A percentile compares a stretch with the other conserved stretches of the same genome.
Conservation (phyloP, 2,113 vertebrate species). For the Carollia perspicillata region DNA sequence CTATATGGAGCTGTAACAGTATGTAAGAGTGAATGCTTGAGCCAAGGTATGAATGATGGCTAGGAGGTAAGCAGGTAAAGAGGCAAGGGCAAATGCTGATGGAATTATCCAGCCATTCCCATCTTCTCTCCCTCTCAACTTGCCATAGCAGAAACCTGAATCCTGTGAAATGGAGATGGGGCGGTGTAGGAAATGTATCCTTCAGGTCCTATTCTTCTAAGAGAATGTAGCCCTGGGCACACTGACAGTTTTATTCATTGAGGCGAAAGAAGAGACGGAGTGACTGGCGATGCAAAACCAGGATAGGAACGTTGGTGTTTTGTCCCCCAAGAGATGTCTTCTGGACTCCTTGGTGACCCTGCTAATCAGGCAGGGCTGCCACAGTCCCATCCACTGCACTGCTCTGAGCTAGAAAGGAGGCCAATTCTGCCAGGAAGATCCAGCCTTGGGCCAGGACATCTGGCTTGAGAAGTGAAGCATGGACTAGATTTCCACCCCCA, state of each 20-base stretch:
- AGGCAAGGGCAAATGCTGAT: background rate
- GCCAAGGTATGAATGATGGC: background rate
- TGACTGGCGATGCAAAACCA: slow-evolving; percentile 12
- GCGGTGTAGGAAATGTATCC: background rate
- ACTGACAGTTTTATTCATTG: background rate
- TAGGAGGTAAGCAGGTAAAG: background rate
- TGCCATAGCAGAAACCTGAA: slow-evolving; percentile 25
- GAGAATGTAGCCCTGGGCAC: background rate
- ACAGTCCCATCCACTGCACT: background rate
- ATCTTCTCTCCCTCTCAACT: background rate
- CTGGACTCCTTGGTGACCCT: background rate
- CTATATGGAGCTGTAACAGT: background rate
- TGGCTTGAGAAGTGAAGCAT: background rate
- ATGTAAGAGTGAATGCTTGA: background rate
- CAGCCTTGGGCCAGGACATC: background rate
- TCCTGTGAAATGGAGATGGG: background rate
- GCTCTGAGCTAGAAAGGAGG: background rate
- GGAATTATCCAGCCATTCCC: background rate
- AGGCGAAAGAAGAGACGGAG: slow-evolving; percentile 11
- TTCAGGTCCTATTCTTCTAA: background rate
- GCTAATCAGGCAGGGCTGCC: background rate
- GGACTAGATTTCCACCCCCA: background rate
- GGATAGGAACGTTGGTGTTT: background rate
- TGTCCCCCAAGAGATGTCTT: background rate
- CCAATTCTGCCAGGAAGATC: background rate